Percentiles rank a stretch among this genome's conserved stretches.
phyloP scores from a whole-genome alignment of 2,888 invertebrate genomes.

The Lasioglossum vierecki region DNA sequence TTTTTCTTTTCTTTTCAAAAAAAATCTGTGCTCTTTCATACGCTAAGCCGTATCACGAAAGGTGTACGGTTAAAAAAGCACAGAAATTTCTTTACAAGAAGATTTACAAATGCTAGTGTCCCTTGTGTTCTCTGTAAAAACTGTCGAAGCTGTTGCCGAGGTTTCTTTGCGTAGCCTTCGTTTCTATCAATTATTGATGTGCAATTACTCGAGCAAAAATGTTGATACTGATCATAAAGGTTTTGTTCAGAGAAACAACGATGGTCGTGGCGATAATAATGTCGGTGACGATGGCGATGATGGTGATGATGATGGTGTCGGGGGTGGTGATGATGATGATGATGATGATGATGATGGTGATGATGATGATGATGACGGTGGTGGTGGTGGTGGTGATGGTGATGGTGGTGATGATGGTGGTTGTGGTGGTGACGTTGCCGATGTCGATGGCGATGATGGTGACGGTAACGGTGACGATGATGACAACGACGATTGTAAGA shows the following conservation, averaged over 20 bases:
- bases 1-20: constrained; percentile 18
- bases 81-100: constrained; percentile 78
- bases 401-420: constrained; percentile 29
- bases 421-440: constrained; percentile 64
- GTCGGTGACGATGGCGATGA: constrained; percentile 61
- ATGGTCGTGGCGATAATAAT: constrained; percentile 35
- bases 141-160: constrained; percentile 66
- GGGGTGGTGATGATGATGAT: constrained; percentile 23
- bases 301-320: constrained; percentile 62
- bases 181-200: constrained; percentile 65
- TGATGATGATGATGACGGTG: constrained; percentile 32
- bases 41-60: constrained; percentile 59
- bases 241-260: constrained; percentile 43
- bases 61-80: constrained; percentile 77
- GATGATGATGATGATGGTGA: constrained; percentile 33
- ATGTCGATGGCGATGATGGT: constrained; percentile 24
- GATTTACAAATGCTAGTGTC: constrained; percentile 75
- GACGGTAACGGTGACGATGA: constrained; percentile 22
- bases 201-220: constrained; percentile 56
- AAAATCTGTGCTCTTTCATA: constrained; percentile 40
- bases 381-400: constrained; percentile 64
- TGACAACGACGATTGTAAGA: constrained; percentile 42
- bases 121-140: constrained; percentile 68
- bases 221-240: constrained; percentile 50
- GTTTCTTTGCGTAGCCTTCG: constrained; percentile 63